These are phyloP conservation scores for Morbakka virulenta DNA, from an alignment of 30 jellyfish, hydroid and myxozoan species.

Conservation along the genomic window DNA sequence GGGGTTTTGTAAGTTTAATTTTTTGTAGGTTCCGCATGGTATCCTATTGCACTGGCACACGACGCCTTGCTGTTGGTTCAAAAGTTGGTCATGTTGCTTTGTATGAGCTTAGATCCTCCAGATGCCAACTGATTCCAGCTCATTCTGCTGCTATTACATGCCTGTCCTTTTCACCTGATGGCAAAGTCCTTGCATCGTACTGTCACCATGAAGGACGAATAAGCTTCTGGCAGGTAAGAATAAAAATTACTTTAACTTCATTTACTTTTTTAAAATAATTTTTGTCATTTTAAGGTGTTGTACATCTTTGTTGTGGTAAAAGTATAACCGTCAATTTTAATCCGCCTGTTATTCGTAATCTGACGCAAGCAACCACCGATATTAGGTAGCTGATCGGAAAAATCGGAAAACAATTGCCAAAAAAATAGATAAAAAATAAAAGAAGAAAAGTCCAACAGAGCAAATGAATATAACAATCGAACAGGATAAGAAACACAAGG, in stretches of 20 bases:
- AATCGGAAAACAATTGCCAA: no score
- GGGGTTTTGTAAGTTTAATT: no score
- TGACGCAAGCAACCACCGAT: no score
- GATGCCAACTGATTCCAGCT: conserved; percentile 90
- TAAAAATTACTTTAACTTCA: not conserved
- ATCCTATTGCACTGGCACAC: conserved; percentile 82
- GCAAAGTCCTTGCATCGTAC: conserved; percentile 92
- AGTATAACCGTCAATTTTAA: not conserved
- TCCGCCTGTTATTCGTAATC: no score
- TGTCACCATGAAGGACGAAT: conserved; percentile 67
- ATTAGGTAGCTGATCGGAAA: no score
- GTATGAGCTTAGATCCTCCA: conserved; percentile 86
- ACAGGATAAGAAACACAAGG: no score
- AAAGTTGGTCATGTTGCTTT: conserved; percentile 93
- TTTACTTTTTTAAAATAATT: not conserved
- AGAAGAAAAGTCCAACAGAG: no score
- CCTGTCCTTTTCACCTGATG: conserved; percentile 92
- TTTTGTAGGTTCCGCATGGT: conserved; percentile 80
- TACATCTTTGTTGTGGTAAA: not conserved
- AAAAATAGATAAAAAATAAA: no score
- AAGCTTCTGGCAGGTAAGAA: conserved; percentile 91
- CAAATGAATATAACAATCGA: no score
- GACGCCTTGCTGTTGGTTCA: conserved; percentile 98
- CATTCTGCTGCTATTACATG: conserved; percentile 75
- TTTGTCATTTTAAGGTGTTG: no score